Conservation (phyloP, 2,888 invertebrate genomes). For the Cyclophora albipunctata region DNA sequence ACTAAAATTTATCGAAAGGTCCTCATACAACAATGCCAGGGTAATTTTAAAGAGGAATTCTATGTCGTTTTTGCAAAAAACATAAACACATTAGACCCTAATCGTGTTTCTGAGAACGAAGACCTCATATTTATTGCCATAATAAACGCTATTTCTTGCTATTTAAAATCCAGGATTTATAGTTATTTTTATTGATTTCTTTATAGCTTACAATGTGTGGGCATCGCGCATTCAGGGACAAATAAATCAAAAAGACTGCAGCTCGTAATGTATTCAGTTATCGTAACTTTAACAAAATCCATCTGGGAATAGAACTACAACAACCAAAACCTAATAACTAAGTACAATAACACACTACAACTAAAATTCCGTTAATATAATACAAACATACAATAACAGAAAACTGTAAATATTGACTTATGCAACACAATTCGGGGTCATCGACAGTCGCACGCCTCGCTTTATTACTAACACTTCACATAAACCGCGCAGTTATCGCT, state of each 20-base stretch:
- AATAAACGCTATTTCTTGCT: no score
- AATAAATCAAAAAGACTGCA: no score
- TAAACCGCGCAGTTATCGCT: background rate
- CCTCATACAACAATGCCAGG: background rate
- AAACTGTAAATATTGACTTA: background rate
- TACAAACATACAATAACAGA: background rate
- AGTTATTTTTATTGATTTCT: conserved; percentile 5
- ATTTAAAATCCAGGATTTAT: conserved; percentile 11
- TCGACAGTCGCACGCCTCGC: conserved; percentile 12
- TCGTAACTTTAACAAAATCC: no score
- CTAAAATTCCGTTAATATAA: no score
- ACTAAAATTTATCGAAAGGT: background rate
- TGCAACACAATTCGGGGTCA: conserved; percentile 16
- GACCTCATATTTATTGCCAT: conserved; percentile 31
- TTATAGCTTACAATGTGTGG: background rate
- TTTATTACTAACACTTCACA: background rate
- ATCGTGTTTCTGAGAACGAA: conserved; percentile 33
- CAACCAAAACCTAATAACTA: no score
- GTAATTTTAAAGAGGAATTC: conserved; percentile 5
- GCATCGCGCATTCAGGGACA: conserved; percentile 13
- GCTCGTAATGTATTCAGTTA: no score
- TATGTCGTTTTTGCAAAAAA: conserved; percentile 9
- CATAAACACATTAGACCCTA: conserved; percentile 29
- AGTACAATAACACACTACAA: no score
- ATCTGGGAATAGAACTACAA: no score